Evolutionary conservation across 1,140 invertebrate species (phyloP).

Genomic region (Drosophila bipectinata): DNA sequence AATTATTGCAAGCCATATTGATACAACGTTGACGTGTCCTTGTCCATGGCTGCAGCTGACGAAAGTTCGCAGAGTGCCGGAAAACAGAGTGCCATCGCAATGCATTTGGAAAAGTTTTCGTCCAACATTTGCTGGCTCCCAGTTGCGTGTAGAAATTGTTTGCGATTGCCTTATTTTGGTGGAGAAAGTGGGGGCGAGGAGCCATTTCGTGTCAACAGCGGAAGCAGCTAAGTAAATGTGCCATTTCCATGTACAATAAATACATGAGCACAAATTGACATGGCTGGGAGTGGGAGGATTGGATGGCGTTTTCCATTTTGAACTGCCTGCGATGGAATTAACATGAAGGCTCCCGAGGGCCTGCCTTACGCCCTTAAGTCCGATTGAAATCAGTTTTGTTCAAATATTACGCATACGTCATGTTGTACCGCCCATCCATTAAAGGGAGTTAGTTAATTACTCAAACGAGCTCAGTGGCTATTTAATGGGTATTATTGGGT

Average conservation of each 20-base stretch:
- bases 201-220: constrained; percentile 75
- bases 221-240: constrained; percentile 66
- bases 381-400: constrained; percentile 45
- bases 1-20: constrained; percentile 19
- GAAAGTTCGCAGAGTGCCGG: constrained; percentile 30
- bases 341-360: constrained; percentile 15
- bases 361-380: neutral
- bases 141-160: constrained; percentile 47
- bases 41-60: constrained; percentile 50
- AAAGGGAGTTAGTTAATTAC: constrained; percentile 50
- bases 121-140: constrained; percentile 24
- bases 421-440: constrained; percentile 58
- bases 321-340: constrained; percentile 14
- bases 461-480: constrained; percentile 24
- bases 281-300: neutral
- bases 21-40: constrained; percentile 30
- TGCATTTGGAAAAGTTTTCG: constrained; percentile 36
- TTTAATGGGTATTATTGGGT: constrained; percentile 48
- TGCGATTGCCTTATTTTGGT: constrained; percentile 25
- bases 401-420: constrained; percentile 65
- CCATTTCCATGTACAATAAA: constrained; percentile 69
- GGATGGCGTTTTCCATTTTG: constrained; percentile 8
- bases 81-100: constrained; percentile 18
- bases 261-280: constrained; percentile 55
- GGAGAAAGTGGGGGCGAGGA: neutral